A percentile compares a stretch with the other conserved stretches of the same genome.
Evolutionary conservation across 1,140 invertebrate species (phyloP).

Genomic region (Coptotermes formosanus): DNA sequence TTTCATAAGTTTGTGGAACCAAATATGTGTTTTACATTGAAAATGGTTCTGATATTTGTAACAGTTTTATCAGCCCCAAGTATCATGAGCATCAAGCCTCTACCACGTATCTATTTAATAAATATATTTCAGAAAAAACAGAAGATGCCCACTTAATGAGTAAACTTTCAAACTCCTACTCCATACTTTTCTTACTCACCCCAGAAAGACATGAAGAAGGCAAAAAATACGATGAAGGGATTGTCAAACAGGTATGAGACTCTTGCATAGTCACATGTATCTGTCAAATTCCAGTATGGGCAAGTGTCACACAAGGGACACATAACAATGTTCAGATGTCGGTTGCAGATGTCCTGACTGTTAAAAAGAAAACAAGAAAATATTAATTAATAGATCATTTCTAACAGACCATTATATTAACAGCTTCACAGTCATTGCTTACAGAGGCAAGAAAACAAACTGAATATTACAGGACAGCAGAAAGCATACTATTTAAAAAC

Average conservation of each 20-base stretch:
- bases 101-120: no score
- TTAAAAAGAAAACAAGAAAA: conserved; percentile 40
- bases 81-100: no score
- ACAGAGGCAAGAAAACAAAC: no score
- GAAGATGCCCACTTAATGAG: no score
- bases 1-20: no score
- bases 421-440: neutral
- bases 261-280: conserved; percentile 83
- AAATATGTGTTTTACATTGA: no score
- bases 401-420: conserved; percentile 38
- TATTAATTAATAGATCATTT: conserved; percentile 34
- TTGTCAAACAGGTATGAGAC: conserved; percentile 96
- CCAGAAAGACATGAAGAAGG: conserved; percentile 97
- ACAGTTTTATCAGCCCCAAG: no score
- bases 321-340: conserved; percentile 63
- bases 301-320: conserved; percentile 88
- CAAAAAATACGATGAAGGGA: conserved; percentile 88
- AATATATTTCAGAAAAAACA: no score
- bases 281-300: conserved; percentile 82
- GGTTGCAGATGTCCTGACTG: conserved; percentile 81
- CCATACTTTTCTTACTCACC: conserved; percentile 53
- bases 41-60: no score
- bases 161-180: no score
- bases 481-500: no score
- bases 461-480: no score